These are phyloP conservation scores for Clanis bilineata DNA, from an alignment of 2,888 invertebrate species.

Conservation along the genomic window DNA sequence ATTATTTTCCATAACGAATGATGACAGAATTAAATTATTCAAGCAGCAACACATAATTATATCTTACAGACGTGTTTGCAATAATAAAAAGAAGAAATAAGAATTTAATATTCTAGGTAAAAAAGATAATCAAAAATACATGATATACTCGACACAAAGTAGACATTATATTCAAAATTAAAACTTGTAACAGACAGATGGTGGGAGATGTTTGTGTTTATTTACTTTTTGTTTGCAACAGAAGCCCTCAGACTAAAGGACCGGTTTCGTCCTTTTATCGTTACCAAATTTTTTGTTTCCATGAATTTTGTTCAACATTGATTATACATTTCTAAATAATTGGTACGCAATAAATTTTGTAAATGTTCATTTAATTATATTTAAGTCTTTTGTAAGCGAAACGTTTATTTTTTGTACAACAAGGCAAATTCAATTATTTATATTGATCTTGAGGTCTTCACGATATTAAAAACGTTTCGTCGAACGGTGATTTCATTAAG, in stretches of 20 bases:
- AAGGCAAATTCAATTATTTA: background rate
- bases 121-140: background rate
- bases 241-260: constrained; percentile 57
- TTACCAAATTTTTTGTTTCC: constrained; percentile 41
- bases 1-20: too few relatives aligned
- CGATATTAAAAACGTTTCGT: constrained; percentile 1
- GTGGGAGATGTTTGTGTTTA: constrained; percentile 47
- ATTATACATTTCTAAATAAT: constrained; percentile 10
- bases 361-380: constrained; percentile 4
- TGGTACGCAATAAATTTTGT: constrained; percentile 1
- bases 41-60: too few relatives aligned
- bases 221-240: constrained; percentile 55
- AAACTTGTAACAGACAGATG: constrained; percentile 23
- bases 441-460: background rate
- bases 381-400: background rate
- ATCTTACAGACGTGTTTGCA: too few relatives aligned
- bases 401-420: background rate
- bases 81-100: too few relatives aligned
- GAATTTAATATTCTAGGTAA: background rate
- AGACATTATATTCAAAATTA: constrained; percentile 3
- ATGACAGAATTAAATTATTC: too few relatives aligned
- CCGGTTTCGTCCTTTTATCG: constrained; percentile 64
- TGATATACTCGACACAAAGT: background rate
- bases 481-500: background rate
- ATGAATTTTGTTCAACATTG: constrained; percentile 12